Evolutionary conservation across 2,888 invertebrate species (phyloP), one percentile per base, ranked within the genome.

Genomic region (Frankliniella intonsa): DNA sequence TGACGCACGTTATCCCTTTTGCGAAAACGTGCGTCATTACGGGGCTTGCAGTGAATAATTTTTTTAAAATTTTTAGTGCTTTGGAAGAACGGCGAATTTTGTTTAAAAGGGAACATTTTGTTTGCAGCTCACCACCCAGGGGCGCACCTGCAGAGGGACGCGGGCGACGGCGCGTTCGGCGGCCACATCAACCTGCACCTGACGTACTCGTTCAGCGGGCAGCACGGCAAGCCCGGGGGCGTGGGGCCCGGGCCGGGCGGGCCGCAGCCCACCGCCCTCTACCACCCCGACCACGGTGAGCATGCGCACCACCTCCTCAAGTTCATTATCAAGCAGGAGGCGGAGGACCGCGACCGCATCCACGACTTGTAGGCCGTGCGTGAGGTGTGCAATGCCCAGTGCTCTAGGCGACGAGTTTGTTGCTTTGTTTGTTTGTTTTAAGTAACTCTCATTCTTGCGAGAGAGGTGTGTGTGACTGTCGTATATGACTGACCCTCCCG

Each of bases 181-280:
- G 91, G 95, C 86, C 95, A 95, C 87, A 95, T 95, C 90, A 95
- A 95, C 90, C 91, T 95, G 85, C 95, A 95, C 89, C 91, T 95
- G 87, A 95, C 95, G 80, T 95, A 95, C 88, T 95, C 95, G 85
- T 95, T 95, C 90, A 76, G 69, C 69, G 69, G 69, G 69, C 94
- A 94, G 80, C 81, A 81, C 79, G 69, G 69, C 22, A 85, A 85
- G 81, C 86, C 85, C 82, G 86, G 86, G 51, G 3, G 3, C 38
- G 38, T 38, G 38, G 38, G 38, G 38, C 38, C 38, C 38, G 38
- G 38, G 38, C 88, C 86, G 81, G 38, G 87, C 86, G 82, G 86
- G 87, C 25, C 86, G 19, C 85, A 87, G 82, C 87, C 88, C 84
- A 88, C 88, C 62, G 62, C 14, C 62, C 25, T 76, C 25, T 76